These are phyloP conservation scores for Pseudomyrmex flavicornis DNA, from an alignment of 1,140 invertebrate species.

Conservation along the genomic window DNA sequence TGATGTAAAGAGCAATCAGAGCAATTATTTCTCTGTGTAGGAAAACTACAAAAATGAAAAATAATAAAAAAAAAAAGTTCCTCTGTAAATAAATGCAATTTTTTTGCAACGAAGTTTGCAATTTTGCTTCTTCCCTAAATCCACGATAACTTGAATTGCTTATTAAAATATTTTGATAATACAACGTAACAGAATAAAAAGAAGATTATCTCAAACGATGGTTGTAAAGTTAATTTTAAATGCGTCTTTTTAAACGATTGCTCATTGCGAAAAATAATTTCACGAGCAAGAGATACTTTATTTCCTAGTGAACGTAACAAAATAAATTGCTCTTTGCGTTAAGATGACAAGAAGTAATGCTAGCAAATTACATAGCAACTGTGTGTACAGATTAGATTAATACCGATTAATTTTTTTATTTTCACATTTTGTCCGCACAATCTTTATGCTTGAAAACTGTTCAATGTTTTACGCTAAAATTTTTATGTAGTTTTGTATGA, in stretches of 20 bases:
- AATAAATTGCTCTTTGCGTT: slow-evolving; percentile 9
- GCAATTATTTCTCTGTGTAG: not conserved
- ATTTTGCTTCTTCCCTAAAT: too few species aligned
- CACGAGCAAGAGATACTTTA: not conserved
- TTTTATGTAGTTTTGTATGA: too few species aligned
- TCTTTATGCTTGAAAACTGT: not conserved
- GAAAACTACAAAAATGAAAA: not conserved
- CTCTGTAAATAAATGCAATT: not conserved
- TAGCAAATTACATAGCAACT: not conserved
- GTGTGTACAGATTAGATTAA: not conserved
- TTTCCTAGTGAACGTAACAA: not conserved
- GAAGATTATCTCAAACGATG: not conserved
- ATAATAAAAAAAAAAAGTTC: not conserved
- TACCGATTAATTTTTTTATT: not conserved
- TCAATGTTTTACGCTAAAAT: not conserved
- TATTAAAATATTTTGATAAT: too few species aligned
- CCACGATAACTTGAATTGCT: too few species aligned
- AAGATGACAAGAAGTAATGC: not conserved
- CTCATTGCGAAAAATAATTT: not conserved
- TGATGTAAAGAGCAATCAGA: not conserved
- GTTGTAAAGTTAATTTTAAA: slow-evolving; percentile 14
- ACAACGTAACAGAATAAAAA: too few species aligned
- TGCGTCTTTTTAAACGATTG: not conserved
- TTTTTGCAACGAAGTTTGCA: too few species aligned
- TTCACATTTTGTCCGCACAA: too few species aligned